phyloP scores from a whole-genome alignment of 2,113 vertebrate species.

The Pterocles burchelli region DNA sequence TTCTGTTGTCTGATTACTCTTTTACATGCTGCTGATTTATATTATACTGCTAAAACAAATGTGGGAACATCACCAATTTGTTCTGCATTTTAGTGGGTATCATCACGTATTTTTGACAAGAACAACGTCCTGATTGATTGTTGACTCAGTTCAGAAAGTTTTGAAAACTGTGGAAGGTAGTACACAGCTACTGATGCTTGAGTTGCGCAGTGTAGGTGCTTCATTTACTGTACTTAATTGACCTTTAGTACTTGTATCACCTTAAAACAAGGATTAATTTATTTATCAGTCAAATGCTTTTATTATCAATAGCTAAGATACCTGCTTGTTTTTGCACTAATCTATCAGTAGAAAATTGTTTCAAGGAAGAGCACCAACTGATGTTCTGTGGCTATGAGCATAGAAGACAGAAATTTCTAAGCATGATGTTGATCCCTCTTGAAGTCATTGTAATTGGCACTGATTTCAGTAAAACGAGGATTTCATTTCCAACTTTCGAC shows the following conservation, averaged over 20 bases:
- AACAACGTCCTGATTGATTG: not conserved
- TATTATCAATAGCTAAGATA: not conserved
- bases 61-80: not conserved
- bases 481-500: not conserved
- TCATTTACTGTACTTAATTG: not conserved
- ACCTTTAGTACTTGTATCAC: not conserved
- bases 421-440: not conserved
- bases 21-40: slow-evolving; percentile 24
- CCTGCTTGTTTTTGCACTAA: not conserved
- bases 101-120: not conserved
- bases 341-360: not conserved
- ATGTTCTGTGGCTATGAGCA: not conserved
- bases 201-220: not conserved
- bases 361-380: not conserved
- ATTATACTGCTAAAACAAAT: slow-evolving; percentile 28
- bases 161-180: not conserved
- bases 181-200: not conserved
- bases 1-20: slow-evolving; percentile 19
- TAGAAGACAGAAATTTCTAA: not conserved
- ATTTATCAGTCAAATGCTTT: not conserved
- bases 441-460: not conserved
- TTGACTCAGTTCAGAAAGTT: not conserved
- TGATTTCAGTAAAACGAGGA: not conserved
- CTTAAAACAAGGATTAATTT: not conserved
- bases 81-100: not conserved